These are phyloP conservation scores for Sinotaia quadrata DNA, from an alignment of 2,888 invertebrate species.

Conservation along the genomic window DNA sequence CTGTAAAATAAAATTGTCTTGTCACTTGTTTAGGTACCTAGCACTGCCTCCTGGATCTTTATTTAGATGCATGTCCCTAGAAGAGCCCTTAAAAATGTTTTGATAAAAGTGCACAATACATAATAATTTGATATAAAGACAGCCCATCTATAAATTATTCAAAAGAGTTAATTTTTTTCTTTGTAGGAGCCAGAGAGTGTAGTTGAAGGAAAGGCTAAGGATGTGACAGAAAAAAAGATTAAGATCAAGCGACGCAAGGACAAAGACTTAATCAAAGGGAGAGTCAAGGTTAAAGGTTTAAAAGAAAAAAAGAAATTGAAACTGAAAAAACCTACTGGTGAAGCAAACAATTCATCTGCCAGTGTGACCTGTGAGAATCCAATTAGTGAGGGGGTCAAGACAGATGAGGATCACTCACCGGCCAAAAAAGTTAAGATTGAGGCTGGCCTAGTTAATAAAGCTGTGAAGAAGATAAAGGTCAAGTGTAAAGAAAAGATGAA, in stretches of 20 bases:
- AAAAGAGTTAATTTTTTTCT: slow-evolving; percentile 20
- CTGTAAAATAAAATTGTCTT: no score
- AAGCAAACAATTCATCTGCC: slow-evolving; percentile 39
- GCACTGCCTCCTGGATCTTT: no score
- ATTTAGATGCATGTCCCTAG: no score
- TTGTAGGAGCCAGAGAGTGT: slow-evolving; percentile 36
- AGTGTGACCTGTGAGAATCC: not conserved
- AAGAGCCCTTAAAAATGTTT: no score
- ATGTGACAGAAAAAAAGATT: slow-evolving; percentile 20
- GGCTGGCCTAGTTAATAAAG: slow-evolving; percentile 48
- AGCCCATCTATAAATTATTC: no score
- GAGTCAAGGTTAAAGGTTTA: slow-evolving; percentile 40
- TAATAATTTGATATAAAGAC: no score
- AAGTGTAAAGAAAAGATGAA: slow-evolving; percentile 35
- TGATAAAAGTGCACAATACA: no score
- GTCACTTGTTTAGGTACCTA: no score
- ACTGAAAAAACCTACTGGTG: slow-evolving; percentile 46
- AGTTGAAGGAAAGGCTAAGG: slow-evolving; percentile 36
- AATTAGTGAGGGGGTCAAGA: not conserved
- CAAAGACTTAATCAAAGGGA: slow-evolving; percentile 22
- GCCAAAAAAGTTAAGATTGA: slow-evolving; percentile 47
- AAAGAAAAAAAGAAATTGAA: slow-evolving; percentile 58
- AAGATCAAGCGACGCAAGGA: slow-evolving; percentile 28
- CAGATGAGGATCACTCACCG: slow-evolving; percentile 5
- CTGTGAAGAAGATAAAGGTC: slow-evolving; percentile 52